These are phyloP conservation scores for Pentamera pediparva DNA, from an alignment of 53 echinoderm and acorn worm species.

Conservation along the genomic window DNA sequence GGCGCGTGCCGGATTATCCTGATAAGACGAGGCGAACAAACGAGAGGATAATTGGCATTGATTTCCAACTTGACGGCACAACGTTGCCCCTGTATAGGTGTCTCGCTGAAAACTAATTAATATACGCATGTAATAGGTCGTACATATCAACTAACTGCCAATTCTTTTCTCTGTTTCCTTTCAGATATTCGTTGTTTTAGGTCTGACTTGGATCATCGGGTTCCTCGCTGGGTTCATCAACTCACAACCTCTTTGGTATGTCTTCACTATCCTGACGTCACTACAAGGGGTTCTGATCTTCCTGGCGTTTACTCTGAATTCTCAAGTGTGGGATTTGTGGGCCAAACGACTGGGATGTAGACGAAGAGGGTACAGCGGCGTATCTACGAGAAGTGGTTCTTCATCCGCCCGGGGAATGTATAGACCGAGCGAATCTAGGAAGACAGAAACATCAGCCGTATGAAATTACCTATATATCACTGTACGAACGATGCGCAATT, in stretches of 20 bases:
- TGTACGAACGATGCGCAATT: too few species aligned
- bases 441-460: slow-evolving; percentile 4
- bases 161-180: too few species aligned
- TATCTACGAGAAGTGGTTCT: not conserved
- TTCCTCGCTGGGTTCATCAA: not conserved
- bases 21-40: too few species aligned
- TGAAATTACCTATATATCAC: too few species aligned
- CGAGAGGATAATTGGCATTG: too few species aligned
- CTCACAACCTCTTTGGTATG: not conserved
- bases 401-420: not conserved
- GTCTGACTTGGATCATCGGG: slow-evolving; percentile 14
- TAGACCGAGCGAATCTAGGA: not conserved
- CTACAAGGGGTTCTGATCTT: slow-evolving; percentile 21
- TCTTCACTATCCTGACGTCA: slow-evolving; percentile 19
- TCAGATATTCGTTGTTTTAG: slow-evolving; percentile 20
- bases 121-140: too few species aligned
- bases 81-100: too few species aligned
- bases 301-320: slow-evolving; percentile 23
- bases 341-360: not conserved
- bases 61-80: too few species aligned
- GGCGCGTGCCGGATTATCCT: too few species aligned
- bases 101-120: too few species aligned
- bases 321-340: slow-evolving; percentile 24
- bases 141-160: too few species aligned
- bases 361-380: not conserved